phyloP scores from a whole-genome alignment of 2,888 invertebrate genomes.

The Oxystoma pomonae region DNA sequence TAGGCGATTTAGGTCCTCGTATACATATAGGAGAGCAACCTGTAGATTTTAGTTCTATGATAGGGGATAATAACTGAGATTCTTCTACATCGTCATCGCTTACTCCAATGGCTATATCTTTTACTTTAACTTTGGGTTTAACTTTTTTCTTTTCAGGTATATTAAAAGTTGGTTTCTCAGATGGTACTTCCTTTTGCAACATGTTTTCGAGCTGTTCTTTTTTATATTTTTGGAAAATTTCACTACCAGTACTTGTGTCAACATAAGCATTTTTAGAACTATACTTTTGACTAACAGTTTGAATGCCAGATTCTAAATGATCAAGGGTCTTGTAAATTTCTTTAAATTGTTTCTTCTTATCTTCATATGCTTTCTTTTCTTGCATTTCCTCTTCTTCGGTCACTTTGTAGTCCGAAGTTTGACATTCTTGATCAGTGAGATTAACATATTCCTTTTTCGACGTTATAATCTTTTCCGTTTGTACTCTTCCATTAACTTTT shows the following conservation, averaged over 20 bases:
- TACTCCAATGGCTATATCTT: not conserved
- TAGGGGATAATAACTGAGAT: no score
- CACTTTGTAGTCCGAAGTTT: not conserved
- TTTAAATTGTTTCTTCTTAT: conserved; percentile 9
- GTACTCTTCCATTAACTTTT: no score
- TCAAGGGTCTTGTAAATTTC: conserved; percentile 14
- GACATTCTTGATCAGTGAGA: not conserved
- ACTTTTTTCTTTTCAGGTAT: not conserved
- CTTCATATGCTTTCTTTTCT: not conserved
- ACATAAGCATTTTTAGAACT: not conserved
- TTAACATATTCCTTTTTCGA: not conserved
- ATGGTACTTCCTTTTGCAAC: not conserved
- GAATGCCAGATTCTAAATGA: conserved; percentile 7
- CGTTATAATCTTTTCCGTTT: not conserved
- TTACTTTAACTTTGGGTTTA: not conserved
- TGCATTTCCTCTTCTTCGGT: not conserved
- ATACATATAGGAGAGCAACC: no score
- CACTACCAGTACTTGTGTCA: not conserved
- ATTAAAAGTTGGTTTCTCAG: not conserved
- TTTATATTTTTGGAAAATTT: not conserved
- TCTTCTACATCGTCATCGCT: not conserved
- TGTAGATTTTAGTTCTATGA: not conserved
- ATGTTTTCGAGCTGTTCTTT: no score
- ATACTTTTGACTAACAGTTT: conserved; percentile 1
- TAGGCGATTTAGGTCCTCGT: not conserved